phyloP scores from a whole-genome alignment of 2,888 invertebrate species.

The Chelonus formosanus region DNA sequence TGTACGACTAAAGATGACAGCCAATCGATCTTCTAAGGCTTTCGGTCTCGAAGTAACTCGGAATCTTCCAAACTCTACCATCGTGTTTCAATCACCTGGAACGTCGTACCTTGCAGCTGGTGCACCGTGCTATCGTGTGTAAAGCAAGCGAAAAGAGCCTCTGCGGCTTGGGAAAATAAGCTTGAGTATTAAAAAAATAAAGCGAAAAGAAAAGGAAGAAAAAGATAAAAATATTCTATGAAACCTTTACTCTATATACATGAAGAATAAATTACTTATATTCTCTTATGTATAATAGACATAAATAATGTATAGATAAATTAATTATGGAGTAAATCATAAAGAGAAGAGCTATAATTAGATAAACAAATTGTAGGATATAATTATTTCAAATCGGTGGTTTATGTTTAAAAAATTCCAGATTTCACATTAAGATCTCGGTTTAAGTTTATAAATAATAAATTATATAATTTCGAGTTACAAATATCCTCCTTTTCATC shows the following conservation, averaged over 20 bases:
- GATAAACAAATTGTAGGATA: conserved; percentile 1
- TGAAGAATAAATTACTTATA: conserved; percentile 24
- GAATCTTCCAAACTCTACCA: conserved; percentile 12
- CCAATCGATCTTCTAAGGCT: conserved; percentile 8
- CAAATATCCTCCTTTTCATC: no score
- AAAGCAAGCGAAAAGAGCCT: conserved; percentile 16
- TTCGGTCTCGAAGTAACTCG: conserved; percentile 10
- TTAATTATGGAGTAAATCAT: conserved; percentile 36
- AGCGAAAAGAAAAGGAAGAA: conserved; percentile 28
- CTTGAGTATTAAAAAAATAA: conserved; percentile 35
- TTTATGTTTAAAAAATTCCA: neutral
- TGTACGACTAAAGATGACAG: conserved; percentile 4
- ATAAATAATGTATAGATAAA: neutral
- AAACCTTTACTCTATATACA: conserved; percentile 17
- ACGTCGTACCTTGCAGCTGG: conserved; percentile 24
- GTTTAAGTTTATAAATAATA: no score
- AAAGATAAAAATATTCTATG: conserved; percentile 37
- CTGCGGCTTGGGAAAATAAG: conserved; percentile 19
- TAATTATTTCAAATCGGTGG: conserved; percentile 1
- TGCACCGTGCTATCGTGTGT: conserved; percentile 8
- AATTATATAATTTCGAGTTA: no score
- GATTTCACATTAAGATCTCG: no score
- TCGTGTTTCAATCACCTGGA: conserved; percentile 15
- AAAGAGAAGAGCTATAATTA: conserved; percentile 18
- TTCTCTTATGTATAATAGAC: conserved; percentile 5